These are phyloP conservation scores for Bovichtus variegatus DNA, from an alignment of 2,797 vertebrate genomes.

Conservation along the genomic window DNA sequence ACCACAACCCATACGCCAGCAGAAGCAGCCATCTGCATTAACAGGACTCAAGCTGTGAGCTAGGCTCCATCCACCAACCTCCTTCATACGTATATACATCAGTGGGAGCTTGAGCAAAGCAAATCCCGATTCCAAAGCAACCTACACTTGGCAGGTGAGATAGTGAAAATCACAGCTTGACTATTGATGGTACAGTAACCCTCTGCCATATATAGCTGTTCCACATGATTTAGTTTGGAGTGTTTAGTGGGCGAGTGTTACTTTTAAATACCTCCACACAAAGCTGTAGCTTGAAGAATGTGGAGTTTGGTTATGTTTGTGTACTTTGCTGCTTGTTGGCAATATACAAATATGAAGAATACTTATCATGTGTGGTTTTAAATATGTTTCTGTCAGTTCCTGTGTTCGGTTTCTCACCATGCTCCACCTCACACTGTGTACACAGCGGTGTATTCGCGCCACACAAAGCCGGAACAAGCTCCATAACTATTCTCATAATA, in stretches of 20 bases:
- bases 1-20: conserved; percentile 69
- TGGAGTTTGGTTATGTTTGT: conserved; percentile 33
- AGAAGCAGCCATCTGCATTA: conserved; percentile 85
- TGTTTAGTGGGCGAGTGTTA: conserved; percentile 69
- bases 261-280: conserved; percentile 60
- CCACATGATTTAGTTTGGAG: conserved; percentile 67
- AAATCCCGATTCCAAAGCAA: conserved; percentile 80
- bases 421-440: conserved; percentile 10
- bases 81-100: conserved; percentile 70
- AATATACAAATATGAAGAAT: conserved; percentile 8
- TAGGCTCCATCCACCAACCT: conserved; percentile 74
- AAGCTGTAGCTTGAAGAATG: conserved; percentile 38
- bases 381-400: conserved; percentile 19
- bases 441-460: conserved; percentile 48
- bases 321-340: conserved; percentile 25
- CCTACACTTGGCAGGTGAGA: conserved; percentile 84
- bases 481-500: conserved; percentile 6
- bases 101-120: conserved; percentile 67
- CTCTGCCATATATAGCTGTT: conserved; percentile 56
- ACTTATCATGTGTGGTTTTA: conserved; percentile 6
- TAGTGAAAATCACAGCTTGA: conserved; percentile 68
- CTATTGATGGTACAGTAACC: conserved; percentile 58
- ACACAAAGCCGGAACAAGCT: conserved; percentile 43
- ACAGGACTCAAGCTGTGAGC: conserved; percentile 81
- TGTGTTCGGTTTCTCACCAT: conserved; percentile 18